Evolutionary conservation across 2,888 invertebrate species (phyloP), one percentile per base, ranked within the genome.

Genomic region (Lycaena phlaeas): DNA sequence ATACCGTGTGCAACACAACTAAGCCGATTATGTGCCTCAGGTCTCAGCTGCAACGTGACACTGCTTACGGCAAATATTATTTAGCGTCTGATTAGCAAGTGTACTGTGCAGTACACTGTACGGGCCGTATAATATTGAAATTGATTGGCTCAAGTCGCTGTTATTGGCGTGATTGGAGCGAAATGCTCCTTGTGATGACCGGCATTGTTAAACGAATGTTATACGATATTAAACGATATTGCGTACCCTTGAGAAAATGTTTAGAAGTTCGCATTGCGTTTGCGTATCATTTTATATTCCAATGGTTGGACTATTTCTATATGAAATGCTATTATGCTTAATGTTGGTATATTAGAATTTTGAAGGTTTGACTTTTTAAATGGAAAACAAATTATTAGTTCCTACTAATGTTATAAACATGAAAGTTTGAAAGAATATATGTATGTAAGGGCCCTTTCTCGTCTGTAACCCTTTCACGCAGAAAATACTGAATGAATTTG

Each of bases 21-120:
- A n/a, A n/a, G n/a, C n/a, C n/a, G n/a, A n/a, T n/a, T n/a, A n/a
- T n/a, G n/a, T n/a, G n/a, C n/a, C n/a, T n/a, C n/a, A n/a, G 18
- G 5, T 7, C 15, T 10, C 27, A 27, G 17, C 74, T 65, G 66
- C 60, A 59, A 60, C 58, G 57, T 64, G 69, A 70, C 69, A 68
- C 65, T 55, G 61, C 55, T 34, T 58, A 61, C 64, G 60, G 60
- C 67, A 67, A 69, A 70, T 60, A 68, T 31, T 71, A 64, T 81
- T 79, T 81, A 81, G 75, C 69, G 74, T 72, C 76, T 79, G 68
- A 79, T 84, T 81, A 84, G 77, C 78, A 68, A 75, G 71, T 77
- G 69, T 68, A 78, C 40, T 48, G 47, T 52, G 54, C 48, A 50
- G 47, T 52, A 54, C 48, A 50, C 43, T 44, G n/a, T n/a, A n/a